phyloP scores from a whole-genome alignment of 2,888 invertebrate genomes.

The Tetheella fluctuosa region DNA sequence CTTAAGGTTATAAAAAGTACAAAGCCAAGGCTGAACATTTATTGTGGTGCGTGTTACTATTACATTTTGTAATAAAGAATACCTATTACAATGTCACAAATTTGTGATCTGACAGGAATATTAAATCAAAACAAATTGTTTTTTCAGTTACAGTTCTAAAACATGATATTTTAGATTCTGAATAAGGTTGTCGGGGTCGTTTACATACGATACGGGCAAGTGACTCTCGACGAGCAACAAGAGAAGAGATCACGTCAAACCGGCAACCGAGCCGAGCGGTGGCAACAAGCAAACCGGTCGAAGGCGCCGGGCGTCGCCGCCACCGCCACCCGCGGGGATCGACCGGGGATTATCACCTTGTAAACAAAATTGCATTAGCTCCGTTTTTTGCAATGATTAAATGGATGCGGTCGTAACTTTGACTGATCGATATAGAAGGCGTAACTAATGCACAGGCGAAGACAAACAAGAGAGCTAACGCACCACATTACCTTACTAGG shows the following conservation, averaged over 20 bases:
- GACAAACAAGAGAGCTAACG: slow-evolving; percentile 24
- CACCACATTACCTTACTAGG: slow-evolving; percentile 21
- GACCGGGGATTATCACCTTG: slow-evolving; percentile 74
- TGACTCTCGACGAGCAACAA: slow-evolving; percentile 69
- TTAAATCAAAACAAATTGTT: neutral
- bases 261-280: slow-evolving; percentile 73
- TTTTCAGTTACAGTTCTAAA: slow-evolving; percentile 28
- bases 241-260: slow-evolving; percentile 81
- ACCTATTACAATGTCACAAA: too few relatives aligned
- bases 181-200: slow-evolving; percentile 71
- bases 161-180: slow-evolving; percentile 46
- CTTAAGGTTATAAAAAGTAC: slow-evolving; percentile 44
- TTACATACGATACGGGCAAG: slow-evolving; percentile 75
- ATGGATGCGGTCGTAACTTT: slow-evolving; percentile 36
- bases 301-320: slow-evolving; percentile 79
- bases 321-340: slow-evolving; percentile 65
- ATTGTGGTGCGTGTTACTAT: slow-evolving; percentile 31
- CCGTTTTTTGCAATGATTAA: slow-evolving; percentile 51
- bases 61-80: slow-evolving; percentile 1
- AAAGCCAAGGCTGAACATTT: slow-evolving; percentile 59
- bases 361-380: slow-evolving; percentile 79
- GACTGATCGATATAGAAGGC: slow-evolving; percentile 35
- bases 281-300: slow-evolving; percentile 80
- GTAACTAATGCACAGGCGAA: slow-evolving; percentile 30
- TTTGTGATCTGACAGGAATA: too few relatives aligned